Conservation (phyloP, 2,888 invertebrate genomes). For the Ypsolopha scabrella region DNA sequence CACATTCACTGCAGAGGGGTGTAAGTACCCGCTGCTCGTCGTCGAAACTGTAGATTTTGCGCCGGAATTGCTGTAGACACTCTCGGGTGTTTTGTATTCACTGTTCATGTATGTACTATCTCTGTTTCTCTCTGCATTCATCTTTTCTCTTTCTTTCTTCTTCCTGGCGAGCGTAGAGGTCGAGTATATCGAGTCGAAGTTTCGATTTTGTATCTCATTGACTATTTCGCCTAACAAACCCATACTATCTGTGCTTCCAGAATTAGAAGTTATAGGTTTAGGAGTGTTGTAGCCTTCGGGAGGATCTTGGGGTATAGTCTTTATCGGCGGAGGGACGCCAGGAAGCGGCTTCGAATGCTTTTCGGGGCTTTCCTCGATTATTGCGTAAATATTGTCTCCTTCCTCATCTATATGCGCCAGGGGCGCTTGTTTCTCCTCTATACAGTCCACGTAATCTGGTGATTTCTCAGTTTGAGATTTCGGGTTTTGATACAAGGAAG, state of each 20-base stretch:
- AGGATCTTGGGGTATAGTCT: constrained; percentile 46
- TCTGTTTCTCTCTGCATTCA: constrained; percentile 33
- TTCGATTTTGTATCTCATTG: constrained; percentile 86
- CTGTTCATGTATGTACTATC: constrained; percentile 74
- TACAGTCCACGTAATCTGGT: constrained; percentile 83
- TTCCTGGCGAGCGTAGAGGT: constrained; percentile 77
- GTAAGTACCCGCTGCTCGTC: constrained; percentile 80
- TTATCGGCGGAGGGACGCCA: constrained; percentile 37
- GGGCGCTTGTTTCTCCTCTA: constrained; percentile 74
- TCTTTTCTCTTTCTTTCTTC: constrained; percentile 58
- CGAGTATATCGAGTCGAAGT: constrained; percentile 89
- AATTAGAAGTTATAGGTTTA: constrained; percentile 46
- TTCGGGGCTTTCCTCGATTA: constrained; percentile 83
- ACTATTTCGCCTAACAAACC: constrained; percentile 89
- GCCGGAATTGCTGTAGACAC: constrained; percentile 74
- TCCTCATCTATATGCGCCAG: constrained; percentile 74
- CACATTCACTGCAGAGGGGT: constrained; percentile 78
- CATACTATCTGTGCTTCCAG: constrained; percentile 76
- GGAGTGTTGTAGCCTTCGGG: constrained; percentile 62
- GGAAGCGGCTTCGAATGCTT: constrained; percentile 48
- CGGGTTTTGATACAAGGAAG: constrained; percentile 72
- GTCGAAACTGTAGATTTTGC: constrained; percentile 72
- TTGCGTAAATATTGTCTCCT: constrained; percentile 86
- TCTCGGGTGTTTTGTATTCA: constrained; percentile 71
- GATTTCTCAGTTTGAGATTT: constrained; percentile 42